Conservation (phyloP, 2,888 invertebrate genomes). For the Epinotia brunnichana region DNA sequence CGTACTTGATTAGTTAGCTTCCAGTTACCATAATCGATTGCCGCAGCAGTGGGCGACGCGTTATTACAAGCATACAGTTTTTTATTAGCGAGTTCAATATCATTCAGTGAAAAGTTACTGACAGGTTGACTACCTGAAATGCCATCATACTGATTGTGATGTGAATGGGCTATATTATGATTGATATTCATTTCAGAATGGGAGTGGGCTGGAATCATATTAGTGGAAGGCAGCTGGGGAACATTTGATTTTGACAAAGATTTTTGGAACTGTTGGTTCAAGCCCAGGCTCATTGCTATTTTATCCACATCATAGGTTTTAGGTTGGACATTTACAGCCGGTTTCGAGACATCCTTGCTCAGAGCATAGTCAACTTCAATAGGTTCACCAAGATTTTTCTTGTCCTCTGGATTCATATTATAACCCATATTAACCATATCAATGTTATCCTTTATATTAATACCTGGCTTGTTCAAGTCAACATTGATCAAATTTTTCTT, state of each 20-base stretch:
- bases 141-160: conserved; percentile 72
- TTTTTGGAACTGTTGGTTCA: conserved; percentile 69
- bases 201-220: conserved; percentile 67
- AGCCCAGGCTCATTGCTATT: conserved; percentile 75
- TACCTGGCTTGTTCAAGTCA: conserved; percentile 60
- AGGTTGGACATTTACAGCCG: conserved; percentile 58
- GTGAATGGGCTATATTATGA: conserved; percentile 69
- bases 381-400: conserved; percentile 60
- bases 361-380: conserved; percentile 60
- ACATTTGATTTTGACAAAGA: conserved; percentile 57
- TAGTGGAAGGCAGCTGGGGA: conserved; percentile 50
- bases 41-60: conserved; percentile 57
- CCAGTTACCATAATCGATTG: conserved; percentile 77
- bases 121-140: conserved; percentile 62
- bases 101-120: conserved; percentile 72
- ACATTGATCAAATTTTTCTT: conserved; percentile 57
- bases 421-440: conserved; percentile 82
- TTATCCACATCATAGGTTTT: conserved; percentile 74
- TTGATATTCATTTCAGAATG: conserved; percentile 62
- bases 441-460: conserved; percentile 69
- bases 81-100: conserved; percentile 76
- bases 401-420: conserved; percentile 69
- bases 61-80: conserved; percentile 70
- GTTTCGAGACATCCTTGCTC: conserved; percentile 60
- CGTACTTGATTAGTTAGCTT: conserved; percentile 70